These are phyloP conservation scores for Sebastiscus albofasciatus DNA, from an alignment of 2,797 vertebrate genomes.

Conservation along the genomic window DNA sequence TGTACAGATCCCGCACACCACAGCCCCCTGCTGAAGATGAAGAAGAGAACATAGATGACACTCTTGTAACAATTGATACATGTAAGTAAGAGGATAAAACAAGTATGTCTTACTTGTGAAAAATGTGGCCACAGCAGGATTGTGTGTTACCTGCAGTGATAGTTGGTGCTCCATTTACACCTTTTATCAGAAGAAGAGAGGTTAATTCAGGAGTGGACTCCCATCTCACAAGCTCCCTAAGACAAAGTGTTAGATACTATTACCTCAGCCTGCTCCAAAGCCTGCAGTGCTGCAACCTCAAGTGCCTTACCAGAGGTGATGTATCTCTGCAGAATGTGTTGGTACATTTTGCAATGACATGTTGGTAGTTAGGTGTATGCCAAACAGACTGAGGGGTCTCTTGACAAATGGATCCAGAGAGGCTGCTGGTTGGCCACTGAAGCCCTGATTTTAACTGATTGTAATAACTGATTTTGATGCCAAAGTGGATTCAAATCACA, in stretches of 20 bases:
- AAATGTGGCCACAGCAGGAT: not conserved
- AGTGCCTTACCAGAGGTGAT: too few species aligned
- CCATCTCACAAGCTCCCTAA: not conserved
- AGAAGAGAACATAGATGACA: slow-evolving; percentile 92
- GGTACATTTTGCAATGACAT: not conserved
- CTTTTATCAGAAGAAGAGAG: not conserved
- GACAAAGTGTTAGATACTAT: not conserved
- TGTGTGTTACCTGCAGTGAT: not conserved
- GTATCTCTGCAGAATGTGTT: too few species aligned
- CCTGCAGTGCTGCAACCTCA: not conserved
- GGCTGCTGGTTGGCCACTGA: not conserved
- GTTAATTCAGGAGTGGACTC: not conserved
- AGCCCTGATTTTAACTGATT: not conserved
- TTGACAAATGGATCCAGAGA: not conserved
- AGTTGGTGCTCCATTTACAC: not conserved
- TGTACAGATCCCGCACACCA: slow-evolving; percentile 88
- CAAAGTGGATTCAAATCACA: not conserved
- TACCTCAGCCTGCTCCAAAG: not conserved
- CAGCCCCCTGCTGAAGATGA: slow-evolving; percentile 94
- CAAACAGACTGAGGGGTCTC: not conserved
- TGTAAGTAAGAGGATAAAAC: slow-evolving; percentile 82
- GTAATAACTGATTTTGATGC: not conserved
- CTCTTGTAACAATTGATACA: slow-evolving; percentile 91
- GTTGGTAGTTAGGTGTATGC: not conserved
- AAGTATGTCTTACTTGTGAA: not conserved